phyloP scores from a whole-genome alignment of 2,113 vertebrate species.

The Shinisaurus crocodilurus region DNA sequence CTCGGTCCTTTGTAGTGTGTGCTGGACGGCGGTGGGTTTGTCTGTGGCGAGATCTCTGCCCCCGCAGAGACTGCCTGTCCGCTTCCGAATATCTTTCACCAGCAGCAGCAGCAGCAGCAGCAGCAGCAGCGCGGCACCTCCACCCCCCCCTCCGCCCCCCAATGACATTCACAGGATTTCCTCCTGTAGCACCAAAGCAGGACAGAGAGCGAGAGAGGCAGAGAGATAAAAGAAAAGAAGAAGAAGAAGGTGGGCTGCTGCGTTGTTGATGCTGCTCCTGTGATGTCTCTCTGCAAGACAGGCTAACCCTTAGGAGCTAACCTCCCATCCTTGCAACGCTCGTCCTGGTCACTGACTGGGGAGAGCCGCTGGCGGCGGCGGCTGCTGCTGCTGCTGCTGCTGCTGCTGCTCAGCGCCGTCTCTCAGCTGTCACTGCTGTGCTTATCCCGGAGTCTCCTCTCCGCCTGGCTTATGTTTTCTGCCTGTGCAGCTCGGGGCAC shows the following conservation, averaged over 20 bases:
- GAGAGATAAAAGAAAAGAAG: background rate
- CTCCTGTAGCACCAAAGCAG: conserved; percentile 72
- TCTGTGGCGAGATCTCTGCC: conserved; percentile 53
- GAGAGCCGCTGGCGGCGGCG: conserved; percentile 32
- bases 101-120: background rate
- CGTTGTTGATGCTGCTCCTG: background rate
- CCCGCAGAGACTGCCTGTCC: conserved; percentile 57
- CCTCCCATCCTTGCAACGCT: conserved; percentile 68
- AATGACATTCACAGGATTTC: conserved; percentile 79
- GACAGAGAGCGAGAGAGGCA: background rate
- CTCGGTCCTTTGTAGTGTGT: conserved; percentile 74
- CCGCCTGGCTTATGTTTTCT: background rate
- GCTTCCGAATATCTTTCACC: conserved; percentile 41
- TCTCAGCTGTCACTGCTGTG: conserved; percentile 42
- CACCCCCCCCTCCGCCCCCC: conserved; percentile 59
- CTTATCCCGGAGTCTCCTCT: background rate
- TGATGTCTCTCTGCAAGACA: background rate
- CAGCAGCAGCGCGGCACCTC: conserved; percentile 72
- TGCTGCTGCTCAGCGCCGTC: conserved; percentile 25
- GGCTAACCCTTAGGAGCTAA: conserved; percentile 48
- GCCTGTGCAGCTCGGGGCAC: conserved; percentile 23
- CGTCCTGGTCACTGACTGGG: conserved; percentile 1
- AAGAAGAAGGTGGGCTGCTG: conserved; percentile 25
- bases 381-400: too few relatives aligned
- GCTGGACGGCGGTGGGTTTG: conserved; percentile 3